phyloP scores from a whole-genome alignment of 2,888 invertebrate genomes.

The Luffia ferchaultella region DNA sequence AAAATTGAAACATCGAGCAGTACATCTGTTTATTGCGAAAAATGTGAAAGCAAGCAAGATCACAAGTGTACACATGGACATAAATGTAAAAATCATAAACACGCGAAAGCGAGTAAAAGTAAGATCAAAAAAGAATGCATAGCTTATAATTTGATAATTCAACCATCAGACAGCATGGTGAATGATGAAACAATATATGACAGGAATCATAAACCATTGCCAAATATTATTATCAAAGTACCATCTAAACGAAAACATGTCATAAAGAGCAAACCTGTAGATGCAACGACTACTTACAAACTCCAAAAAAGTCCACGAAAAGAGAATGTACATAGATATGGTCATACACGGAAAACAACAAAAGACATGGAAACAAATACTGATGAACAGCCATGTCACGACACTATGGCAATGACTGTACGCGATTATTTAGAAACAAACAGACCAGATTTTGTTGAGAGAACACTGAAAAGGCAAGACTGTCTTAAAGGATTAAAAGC shows the following conservation, averaged over 20 bases:
- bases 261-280: constrained; percentile 5
- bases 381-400: constrained; percentile 26
- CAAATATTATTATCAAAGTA: constrained; percentile 49
- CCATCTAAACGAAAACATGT: constrained; percentile 29
- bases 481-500: constrained; percentile 43
- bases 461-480: constrained; percentile 35
- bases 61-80: neutral
- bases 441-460: constrained; percentile 73
- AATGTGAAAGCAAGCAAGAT: constrained; percentile 29
- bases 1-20: constrained; percentile 39
- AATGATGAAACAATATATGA: constrained; percentile 34
- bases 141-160: constrained; percentile 54
- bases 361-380: constrained; percentile 41
- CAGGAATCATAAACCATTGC: constrained; percentile 24
- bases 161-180: constrained; percentile 47
- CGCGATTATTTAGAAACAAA: constrained; percentile 76
- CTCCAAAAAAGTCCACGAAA: constrained; percentile 27
- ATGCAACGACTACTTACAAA: too few species aligned
- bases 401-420: constrained; percentile 32
- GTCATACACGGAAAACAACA: too few species aligned
- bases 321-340: constrained; percentile 26
- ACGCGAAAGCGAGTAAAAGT: constrained; percentile 25
- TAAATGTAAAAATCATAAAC: constrained; percentile 34
- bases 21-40: constrained; percentile 41
- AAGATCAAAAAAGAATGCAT: constrained; percentile 41